phyloP scores from a whole-genome alignment of 2,888 invertebrate genomes.

The Helicoverpa assulta region DNA sequence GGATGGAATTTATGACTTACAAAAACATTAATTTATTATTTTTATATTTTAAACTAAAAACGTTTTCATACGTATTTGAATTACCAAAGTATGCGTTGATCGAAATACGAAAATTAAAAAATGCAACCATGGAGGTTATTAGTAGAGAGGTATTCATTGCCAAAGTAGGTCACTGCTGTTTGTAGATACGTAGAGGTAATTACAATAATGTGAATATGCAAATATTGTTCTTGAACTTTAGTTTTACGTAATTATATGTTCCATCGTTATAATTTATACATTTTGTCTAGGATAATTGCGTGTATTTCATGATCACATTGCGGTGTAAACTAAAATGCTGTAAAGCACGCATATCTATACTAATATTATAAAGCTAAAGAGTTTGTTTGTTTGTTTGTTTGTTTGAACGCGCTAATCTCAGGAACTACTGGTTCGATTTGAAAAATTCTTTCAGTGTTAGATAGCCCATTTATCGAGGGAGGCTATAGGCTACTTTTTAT shows the following conservation, averaged over 20 bases:
- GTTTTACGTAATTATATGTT: slow-evolving; percentile 24
- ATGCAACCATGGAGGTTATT: not conserved
- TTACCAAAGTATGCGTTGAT: not conserved
- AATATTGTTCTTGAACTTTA: slow-evolving; percentile 50
- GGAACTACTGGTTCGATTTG: too few relatives aligned
- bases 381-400: too few relatives aligned
- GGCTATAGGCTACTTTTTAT: too few relatives aligned
- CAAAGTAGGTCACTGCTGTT: slow-evolving; percentile 46
- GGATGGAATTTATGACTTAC: slow-evolving; percentile 1
- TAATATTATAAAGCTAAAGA: too few relatives aligned
- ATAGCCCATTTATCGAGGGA: too few relatives aligned
- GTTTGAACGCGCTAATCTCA: too few relatives aligned
- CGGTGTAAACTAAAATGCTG: not conserved
- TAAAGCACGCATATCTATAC: not conserved
- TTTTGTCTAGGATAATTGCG: slow-evolving; percentile 11
- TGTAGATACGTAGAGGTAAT: slow-evolving; percentile 26
- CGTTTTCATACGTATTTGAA: too few relatives aligned
- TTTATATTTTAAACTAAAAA: not conserved
- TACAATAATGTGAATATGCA: slow-evolving; percentile 39
- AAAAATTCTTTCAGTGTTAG: too few relatives aligned
- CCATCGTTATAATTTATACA: slow-evolving; percentile 10
- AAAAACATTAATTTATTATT: not conserved
- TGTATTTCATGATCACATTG: too few relatives aligned
- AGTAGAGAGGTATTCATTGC: slow-evolving; percentile 9
- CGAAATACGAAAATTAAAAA: not conserved